A percentile compares a stretch with the other conserved stretches of the same genome.
Evolutionary conservation across 1,140 invertebrate genomes (phyloP).

Genomic region (Eulimnadia texana): DNA sequence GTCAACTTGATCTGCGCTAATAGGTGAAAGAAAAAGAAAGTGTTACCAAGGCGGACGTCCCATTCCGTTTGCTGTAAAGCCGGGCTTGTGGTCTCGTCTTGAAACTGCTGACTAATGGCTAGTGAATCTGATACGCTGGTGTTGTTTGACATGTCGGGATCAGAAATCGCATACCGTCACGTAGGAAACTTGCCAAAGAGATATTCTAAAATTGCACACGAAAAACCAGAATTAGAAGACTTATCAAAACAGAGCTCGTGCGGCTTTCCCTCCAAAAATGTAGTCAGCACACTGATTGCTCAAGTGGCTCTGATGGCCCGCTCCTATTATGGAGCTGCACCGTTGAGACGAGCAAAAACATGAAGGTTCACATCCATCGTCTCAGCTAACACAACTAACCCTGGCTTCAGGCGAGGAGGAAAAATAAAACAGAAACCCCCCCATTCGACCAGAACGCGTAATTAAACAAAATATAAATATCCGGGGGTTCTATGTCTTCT

Average conservation of each 20-base stretch:
- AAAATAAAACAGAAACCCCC: too few species aligned
- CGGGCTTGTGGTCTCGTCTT: not conserved
- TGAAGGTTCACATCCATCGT: too few species aligned
- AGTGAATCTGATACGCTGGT: not conserved
- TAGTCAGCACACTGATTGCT: not conserved
- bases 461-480: too few species aligned
- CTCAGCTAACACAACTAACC: too few species aligned
- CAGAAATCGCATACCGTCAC: not conserved
- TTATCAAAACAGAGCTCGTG: not conserved
- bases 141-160: not conserved
- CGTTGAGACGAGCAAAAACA: not conserved
- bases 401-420: too few species aligned
- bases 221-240: too few species aligned
- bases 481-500: not conserved
- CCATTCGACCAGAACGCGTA: too few species aligned
- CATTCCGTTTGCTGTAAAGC: slow-evolving; percentile 2
- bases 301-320: too few species aligned
- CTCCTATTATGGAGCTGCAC: not conserved
- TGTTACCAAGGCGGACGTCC: slow-evolving; percentile 8
- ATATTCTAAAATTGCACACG: not conserved
- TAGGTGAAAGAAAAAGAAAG: not conserved
- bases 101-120: not conserved
- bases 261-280: not conserved
- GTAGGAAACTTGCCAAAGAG: too few species aligned
- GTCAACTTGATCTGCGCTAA: not conserved